Conservation (phyloP, 1,140 invertebrate species). For the Pectinophora gossypiella region DNA sequence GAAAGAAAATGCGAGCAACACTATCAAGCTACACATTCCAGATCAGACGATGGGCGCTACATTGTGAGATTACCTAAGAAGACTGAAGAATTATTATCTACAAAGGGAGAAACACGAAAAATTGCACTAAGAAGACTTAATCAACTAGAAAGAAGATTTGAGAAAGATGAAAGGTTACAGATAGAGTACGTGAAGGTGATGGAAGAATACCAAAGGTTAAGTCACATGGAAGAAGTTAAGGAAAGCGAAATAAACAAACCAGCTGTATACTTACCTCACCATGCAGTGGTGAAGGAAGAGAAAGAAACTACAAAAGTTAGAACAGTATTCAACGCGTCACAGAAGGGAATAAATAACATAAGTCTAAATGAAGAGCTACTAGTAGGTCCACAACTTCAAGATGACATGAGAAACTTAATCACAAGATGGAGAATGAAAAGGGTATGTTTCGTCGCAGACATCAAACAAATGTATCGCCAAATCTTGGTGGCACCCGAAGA, state of each 20-base stretch:
- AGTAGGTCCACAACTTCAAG: conserved; percentile 15
- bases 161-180: conserved; percentile 4
- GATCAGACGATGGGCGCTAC: background rate
- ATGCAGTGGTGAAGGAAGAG: conserved; percentile 2
- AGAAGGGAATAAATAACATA: conserved; percentile 6
- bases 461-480: conserved; percentile 12
- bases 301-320: conserved; percentile 6
- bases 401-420: conserved; percentile 11
- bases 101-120: conserved; percentile 6
- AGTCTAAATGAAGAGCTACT: conserved; percentile 12
- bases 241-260: conserved; percentile 1
- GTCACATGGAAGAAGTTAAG: conserved; percentile 14
- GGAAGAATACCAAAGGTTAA: conserved; percentile 9
- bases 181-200: conserved; percentile 11
- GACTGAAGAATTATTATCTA: background rate
- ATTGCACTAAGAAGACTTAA: conserved; percentile 11
- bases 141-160: conserved; percentile 13
- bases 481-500: conserved; percentile 12
- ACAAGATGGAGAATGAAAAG: conserved; percentile 9
- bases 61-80: conserved; percentile 2
- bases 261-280: conserved; percentile 14
- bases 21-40: background rate
- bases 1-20: conserved; percentile 5
- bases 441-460: conserved; percentile 10
- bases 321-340: conserved; percentile 12